phyloP scores from a whole-genome alignment of 2,797 vertebrate genomes.

The Bradypodion pumilum region DNA sequence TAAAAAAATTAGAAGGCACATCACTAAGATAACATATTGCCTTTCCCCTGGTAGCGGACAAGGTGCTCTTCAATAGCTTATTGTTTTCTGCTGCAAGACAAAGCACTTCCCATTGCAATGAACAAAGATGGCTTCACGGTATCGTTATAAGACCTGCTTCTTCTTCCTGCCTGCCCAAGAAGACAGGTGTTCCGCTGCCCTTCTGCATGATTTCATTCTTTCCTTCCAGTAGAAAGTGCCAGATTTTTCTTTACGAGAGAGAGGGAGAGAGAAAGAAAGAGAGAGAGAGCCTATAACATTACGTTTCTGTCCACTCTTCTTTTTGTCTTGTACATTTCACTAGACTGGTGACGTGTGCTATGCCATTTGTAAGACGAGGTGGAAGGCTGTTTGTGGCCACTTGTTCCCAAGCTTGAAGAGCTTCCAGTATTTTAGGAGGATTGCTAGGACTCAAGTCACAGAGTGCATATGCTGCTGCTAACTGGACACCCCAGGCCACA shows the following conservation, averaged over 20 bases:
- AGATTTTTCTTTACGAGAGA: background rate
- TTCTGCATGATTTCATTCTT: background rate
- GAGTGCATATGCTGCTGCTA: constrained; percentile 89
- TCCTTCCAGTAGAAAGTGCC: constrained; percentile 22
- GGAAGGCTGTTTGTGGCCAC: constrained; percentile 76
- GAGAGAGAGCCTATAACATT: constrained; percentile 43
- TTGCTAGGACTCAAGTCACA: constrained; percentile 89
- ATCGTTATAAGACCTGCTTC: background rate
- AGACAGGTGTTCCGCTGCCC: background rate
- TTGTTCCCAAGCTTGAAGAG: constrained; percentile 83
- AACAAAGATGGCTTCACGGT: background rate
- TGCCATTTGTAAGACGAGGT: constrained; percentile 77
- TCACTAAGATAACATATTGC: constrained; percentile 8
- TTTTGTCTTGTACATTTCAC: background rate
- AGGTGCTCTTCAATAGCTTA: constrained; percentile 57
- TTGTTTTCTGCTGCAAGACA: constrained; percentile 33
- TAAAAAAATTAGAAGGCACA: constrained; percentile 34
- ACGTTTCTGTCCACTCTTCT: background rate
- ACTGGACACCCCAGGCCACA: constrained; percentile 91
- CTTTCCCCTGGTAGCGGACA: constrained; percentile 54
- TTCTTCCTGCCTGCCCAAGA: background rate
- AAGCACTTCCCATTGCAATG: background rate
- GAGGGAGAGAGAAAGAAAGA: constrained; percentile 52
- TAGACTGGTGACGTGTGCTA: constrained; percentile 84
- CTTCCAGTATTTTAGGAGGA: constrained; percentile 82